Evolutionary conservation across 2,113 vertebrate genomes (phyloP).

Genomic region (Eptatretus burgeri): DNA sequence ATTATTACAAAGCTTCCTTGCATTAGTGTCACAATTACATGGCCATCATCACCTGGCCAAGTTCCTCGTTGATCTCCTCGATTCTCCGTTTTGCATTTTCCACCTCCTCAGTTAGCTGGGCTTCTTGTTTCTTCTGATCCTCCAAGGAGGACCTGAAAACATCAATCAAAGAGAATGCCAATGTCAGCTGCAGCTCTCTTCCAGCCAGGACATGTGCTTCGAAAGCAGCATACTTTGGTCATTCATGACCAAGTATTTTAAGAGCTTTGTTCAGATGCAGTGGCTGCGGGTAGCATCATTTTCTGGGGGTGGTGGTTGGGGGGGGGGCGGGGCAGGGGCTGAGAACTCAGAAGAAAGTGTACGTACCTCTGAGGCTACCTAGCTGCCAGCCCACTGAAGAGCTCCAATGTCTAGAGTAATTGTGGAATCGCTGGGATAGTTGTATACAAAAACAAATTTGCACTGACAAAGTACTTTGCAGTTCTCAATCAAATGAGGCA

Average conservation of each 20-base stretch:
- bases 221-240: no score
- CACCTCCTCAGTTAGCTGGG: constrained; percentile 23
- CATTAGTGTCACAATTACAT: no score
- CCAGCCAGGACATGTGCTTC: no score
- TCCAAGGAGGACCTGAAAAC: constrained; percentile 23
- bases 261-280: no score
- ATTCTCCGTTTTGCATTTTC: constrained; percentile 18
- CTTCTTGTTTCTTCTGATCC: constrained; percentile 25
- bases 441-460: neutral
- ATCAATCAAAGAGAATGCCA: no score
- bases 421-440: neutral
- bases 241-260: no score
- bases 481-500: neutral
- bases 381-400: neutral
- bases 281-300: no score
- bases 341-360: no score
- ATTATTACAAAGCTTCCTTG: no score
- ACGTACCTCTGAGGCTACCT: neutral
- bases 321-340: no score
- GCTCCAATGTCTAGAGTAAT: neutral
- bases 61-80: constrained; percentile 31
- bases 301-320: no score
- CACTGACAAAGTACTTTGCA: neutral
- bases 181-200: no score
- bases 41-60: constrained; percentile 17